These are phyloP conservation scores for Pogonognathellus flavescens DNA, from an alignment of 1,140 invertebrate genomes.

Conservation along the genomic window DNA sequence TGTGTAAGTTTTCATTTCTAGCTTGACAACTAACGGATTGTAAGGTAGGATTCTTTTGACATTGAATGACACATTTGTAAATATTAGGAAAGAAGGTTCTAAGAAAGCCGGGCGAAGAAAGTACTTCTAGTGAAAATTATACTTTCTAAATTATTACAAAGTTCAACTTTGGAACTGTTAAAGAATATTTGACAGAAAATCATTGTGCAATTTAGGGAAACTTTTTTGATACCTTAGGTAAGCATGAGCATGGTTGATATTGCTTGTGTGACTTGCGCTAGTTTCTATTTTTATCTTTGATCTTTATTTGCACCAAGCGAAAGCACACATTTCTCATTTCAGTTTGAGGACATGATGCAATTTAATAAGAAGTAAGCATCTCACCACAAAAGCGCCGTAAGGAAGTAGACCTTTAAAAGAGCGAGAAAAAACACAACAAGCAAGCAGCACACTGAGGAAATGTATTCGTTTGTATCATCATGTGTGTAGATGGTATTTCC, in stretches of 20 bases:
- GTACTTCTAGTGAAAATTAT: too few species aligned
- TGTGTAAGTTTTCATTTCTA: too few species aligned
- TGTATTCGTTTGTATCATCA: conserved; percentile 8
- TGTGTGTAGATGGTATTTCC: conserved; percentile 25
- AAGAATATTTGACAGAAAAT: neutral
- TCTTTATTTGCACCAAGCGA: neutral
- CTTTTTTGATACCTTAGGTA: neutral
- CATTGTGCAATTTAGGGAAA: neutral
- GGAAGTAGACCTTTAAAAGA: conserved; percentile 21
- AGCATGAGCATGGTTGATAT: neutral
- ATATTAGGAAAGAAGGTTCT: too few species aligned
- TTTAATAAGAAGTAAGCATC: conserved; percentile 1
- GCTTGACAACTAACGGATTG: too few species aligned
- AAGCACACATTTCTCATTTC: neutral
- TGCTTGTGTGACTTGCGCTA: neutral
- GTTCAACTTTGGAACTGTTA: neutral
- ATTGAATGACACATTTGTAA: too few species aligned
- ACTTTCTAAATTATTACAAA: too few species aligned
- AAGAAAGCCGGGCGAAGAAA: too few species aligned
- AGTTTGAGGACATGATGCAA: neutral
- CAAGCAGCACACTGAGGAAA: neutral
- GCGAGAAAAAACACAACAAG: conserved; percentile 22
- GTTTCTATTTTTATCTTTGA: conserved; percentile 7
- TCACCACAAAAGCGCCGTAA: neutral
- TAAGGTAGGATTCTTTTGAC: too few species aligned